Evolutionary conservation across 1,140 invertebrate genomes (phyloP).

Genomic region (Drosophila equinoxialis): DNA sequence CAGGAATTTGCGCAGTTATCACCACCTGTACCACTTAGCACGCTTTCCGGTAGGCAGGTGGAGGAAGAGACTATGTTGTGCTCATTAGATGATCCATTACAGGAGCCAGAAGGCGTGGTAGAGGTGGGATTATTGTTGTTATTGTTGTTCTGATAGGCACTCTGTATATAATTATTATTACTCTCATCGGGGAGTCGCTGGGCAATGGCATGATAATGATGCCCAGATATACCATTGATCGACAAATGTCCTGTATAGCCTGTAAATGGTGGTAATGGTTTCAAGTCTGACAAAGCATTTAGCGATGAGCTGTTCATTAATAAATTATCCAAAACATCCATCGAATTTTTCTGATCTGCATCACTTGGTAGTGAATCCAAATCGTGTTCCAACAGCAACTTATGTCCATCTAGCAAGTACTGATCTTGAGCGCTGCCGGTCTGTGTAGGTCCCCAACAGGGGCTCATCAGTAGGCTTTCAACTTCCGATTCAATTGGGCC

Average conservation of each 20-base stretch:
- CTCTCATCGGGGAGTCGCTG: conserved; percentile 87
- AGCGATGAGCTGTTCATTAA: conserved; percentile 85
- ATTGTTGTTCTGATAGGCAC: conserved; percentile 83
- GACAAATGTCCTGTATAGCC: conserved; percentile 92
- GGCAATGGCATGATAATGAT: conserved; percentile 92
- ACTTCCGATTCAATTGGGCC: conserved; percentile 83
- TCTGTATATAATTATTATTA: conserved; percentile 87
- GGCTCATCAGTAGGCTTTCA: conserved; percentile 83
- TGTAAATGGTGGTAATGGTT: conserved; percentile 93
- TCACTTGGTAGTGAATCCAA: conserved; percentile 81
- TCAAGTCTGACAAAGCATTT: conserved; percentile 90
- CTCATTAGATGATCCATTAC: conserved; percentile 82
- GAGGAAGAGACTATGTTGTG: conserved; percentile 87
- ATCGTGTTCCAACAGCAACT: conserved; percentile 80
- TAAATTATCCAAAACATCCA: conserved; percentile 87
- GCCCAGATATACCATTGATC: conserved; percentile 93
- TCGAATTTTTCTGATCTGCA: conserved; percentile 84
- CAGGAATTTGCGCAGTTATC: conserved; percentile 64
- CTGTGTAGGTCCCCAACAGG: conserved; percentile 82
- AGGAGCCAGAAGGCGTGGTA: conserved; percentile 51
- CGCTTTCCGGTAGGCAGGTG: conserved; percentile 86
- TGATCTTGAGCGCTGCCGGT: conserved; percentile 78
- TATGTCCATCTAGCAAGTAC: conserved; percentile 82
- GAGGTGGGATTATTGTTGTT: conserved; percentile 78
- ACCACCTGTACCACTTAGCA: conserved; percentile 77